phyloP scores from a whole-genome alignment of 2,797 vertebrate species.

The Sebastes umbrosus region DNA sequence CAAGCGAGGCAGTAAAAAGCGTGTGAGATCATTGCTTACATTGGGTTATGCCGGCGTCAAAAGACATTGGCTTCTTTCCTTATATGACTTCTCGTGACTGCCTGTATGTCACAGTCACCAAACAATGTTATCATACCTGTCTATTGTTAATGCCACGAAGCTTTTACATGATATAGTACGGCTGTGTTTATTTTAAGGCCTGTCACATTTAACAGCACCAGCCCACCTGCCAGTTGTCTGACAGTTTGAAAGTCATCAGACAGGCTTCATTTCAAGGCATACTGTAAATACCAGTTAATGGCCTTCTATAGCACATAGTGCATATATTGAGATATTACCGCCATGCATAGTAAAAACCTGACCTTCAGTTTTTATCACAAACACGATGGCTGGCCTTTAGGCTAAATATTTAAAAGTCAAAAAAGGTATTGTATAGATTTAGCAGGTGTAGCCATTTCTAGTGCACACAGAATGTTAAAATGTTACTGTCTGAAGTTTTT shows the following conservation, averaged over 20 bases:
- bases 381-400: constrained; percentile 10
- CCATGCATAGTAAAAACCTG: constrained; percentile 30
- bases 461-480: constrained; percentile 11
- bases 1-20: constrained; percentile 20
- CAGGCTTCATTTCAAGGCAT: constrained; percentile 57
- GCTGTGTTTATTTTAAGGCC: constrained; percentile 73
- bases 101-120: constrained; percentile 60
- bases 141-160: constrained; percentile 55
- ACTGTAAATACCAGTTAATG: constrained; percentile 66
- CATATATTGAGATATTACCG: constrained; percentile 23
- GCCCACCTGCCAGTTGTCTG: constrained; percentile 56
- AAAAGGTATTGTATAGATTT: constrained; percentile 17
- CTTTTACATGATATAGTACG: constrained; percentile 58
- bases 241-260: constrained; percentile 53
- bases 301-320: constrained; percentile 14
- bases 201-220: constrained; percentile 58
- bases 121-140: constrained; percentile 67
- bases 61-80: constrained; percentile 42
- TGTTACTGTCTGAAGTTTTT: constrained; percentile 7
- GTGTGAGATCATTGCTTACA: constrained; percentile 48
- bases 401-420: constrained; percentile 13
- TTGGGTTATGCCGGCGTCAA: constrained; percentile 21
- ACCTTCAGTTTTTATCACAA: constrained; percentile 48
- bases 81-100: constrained; percentile 47
- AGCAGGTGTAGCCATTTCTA: background rate